Percentiles rank a stretch among this genome's conserved stretches.
These are phyloP conservation scores for Bradypus variegatus DNA, from an alignment of 2,797 vertebrate genomes.

Conservation along the genomic window DNA sequence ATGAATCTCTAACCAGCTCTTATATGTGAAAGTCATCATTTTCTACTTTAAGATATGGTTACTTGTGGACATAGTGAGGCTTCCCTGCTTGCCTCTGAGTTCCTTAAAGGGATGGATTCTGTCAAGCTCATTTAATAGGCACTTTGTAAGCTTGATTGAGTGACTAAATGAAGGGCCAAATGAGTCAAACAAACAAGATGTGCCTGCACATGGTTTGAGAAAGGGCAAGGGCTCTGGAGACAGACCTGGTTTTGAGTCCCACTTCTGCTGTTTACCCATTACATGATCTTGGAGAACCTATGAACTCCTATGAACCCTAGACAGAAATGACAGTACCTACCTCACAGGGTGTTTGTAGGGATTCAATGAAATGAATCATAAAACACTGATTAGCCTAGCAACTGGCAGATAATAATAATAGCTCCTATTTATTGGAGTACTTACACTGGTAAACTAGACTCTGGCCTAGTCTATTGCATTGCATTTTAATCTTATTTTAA, in stretches of 20 bases:
- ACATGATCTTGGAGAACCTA: background rate
- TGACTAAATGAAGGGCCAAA: constrained; percentile 5
- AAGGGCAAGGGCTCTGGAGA: background rate
- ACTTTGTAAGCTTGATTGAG: background rate
- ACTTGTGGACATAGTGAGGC: background rate
- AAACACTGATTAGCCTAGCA: background rate
- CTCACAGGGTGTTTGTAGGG: background rate
- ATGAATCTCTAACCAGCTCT: constrained; percentile 15
- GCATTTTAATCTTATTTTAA: constrained; percentile 6
- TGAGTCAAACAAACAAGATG: background rate
- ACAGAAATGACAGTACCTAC: background rate
- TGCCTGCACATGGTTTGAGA: background rate
- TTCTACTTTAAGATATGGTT: background rate
- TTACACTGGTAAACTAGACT: background rate
- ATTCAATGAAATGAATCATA: constrained; percentile 20
- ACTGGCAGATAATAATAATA: constrained; percentile 16
- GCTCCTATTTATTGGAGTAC: background rate
- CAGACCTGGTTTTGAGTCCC: background rate
- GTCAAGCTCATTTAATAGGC: background rate
- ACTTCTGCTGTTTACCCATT: background rate
- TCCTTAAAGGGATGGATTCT: background rate
- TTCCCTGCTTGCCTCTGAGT: background rate
- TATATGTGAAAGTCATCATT: constrained; percentile 35
- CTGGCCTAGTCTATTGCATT: background rate
- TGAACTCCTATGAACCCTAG: background rate